phyloP scores from a whole-genome alignment of 2,888 invertebrate species.

The Agrotis puta region DNA sequence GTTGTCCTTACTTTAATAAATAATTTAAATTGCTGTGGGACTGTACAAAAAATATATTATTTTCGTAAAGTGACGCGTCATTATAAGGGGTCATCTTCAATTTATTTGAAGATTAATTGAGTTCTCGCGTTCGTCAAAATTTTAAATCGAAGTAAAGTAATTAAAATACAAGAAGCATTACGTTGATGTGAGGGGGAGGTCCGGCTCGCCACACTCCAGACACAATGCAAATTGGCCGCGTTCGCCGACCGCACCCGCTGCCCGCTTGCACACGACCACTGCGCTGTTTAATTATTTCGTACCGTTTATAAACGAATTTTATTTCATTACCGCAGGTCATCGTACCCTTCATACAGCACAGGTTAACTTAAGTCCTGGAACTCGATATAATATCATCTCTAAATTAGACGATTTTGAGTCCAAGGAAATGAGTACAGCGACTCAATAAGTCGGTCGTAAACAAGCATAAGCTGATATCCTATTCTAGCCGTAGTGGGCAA shows the following conservation, averaged over 20 bases:
- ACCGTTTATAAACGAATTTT: slow-evolving; percentile 63
- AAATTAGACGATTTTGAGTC: slow-evolving; percentile 48
- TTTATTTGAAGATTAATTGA: slow-evolving; percentile 64
- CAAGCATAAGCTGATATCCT: slow-evolving; percentile 58
- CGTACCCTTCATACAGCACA: slow-evolving; percentile 41
- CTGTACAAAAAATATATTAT: slow-evolving; percentile 33
- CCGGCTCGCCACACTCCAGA: slow-evolving; percentile 60
- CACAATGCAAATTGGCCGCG: slow-evolving; percentile 67
- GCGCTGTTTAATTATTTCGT: slow-evolving; percentile 67
- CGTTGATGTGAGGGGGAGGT: slow-evolving; percentile 49
- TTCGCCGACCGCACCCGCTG: slow-evolving; percentile 57
- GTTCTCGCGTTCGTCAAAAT: slow-evolving; percentile 55
- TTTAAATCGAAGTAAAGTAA: slow-evolving; percentile 57
- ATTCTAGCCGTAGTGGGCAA: slow-evolving; percentile 51
- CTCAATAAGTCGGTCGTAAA: slow-evolving; percentile 56
- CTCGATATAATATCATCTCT: slow-evolving; percentile 29
- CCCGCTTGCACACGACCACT: slow-evolving; percentile 55
- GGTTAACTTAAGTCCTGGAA: slow-evolving; percentile 24
- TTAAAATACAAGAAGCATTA: slow-evolving; percentile 61
- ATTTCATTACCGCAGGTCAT: slow-evolving; percentile 59
- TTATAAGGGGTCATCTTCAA: slow-evolving; percentile 56
- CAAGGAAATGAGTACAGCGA: slow-evolving; percentile 48
- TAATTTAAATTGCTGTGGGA: slow-evolving; percentile 50
- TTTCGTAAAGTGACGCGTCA: slow-evolving; percentile 57
- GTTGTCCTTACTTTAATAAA: slow-evolving; percentile 57